phyloP scores from a whole-genome alignment of 2,113 vertebrate species.

The Scopus umbretta region DNA sequence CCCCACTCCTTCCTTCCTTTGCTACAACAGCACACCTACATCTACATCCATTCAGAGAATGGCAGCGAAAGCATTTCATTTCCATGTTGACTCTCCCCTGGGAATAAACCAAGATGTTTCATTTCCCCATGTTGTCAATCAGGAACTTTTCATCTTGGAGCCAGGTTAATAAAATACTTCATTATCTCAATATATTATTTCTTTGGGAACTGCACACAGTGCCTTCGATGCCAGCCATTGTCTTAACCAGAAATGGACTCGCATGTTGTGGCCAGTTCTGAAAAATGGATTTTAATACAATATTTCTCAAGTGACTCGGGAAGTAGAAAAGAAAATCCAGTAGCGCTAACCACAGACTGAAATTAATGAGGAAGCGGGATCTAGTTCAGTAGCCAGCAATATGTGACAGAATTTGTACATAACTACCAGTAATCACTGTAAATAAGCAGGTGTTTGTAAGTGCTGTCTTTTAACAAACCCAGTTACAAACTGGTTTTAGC shows the following conservation, averaged over 20 bases:
- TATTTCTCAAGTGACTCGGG: background rate
- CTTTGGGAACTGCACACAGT: background rate
- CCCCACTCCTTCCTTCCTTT: background rate
- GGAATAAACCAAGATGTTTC: constrained; percentile 40
- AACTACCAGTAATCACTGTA: background rate
- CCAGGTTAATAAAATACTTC: background rate
- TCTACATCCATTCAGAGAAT: background rate
- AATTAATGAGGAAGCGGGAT: background rate
- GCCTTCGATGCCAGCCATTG: background rate
- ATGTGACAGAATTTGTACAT: background rate
- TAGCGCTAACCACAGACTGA: background rate
- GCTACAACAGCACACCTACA: background rate
- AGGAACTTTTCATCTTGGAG: background rate
- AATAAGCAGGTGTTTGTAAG: background rate
- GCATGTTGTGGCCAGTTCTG: background rate
- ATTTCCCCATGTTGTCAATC: background rate
- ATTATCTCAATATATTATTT: background rate
- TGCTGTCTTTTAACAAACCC: background rate
- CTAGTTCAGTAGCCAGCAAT: background rate
- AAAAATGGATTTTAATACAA: background rate
- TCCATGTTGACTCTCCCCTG: background rate
- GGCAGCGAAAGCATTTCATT: background rate
- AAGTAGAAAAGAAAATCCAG: background rate
- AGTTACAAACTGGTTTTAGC: background rate
- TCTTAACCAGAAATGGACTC: background rate